phyloP scores from a whole-genome alignment of 2,797 vertebrate genomes.

The Australoheros facetus region DNA sequence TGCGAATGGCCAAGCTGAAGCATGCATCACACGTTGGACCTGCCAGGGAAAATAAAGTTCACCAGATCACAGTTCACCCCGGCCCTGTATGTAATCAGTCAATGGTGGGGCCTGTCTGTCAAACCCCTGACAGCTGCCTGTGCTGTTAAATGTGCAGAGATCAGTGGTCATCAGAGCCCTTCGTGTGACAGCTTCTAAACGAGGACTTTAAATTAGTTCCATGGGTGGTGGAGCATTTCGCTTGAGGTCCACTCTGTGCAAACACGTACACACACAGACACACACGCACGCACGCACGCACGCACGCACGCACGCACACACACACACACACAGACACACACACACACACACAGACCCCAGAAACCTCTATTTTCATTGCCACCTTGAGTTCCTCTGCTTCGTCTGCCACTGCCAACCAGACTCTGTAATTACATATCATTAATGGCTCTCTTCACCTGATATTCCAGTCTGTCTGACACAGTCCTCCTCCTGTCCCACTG shows the following conservation, averaged over 20 bases:
- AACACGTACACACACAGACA: constrained; percentile 22
- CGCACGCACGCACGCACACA: not conserved
- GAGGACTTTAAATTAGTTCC: constrained; percentile 82
- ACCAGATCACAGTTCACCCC: constrained; percentile 81
- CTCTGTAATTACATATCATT: constrained; percentile 75
- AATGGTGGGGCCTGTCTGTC: constrained; percentile 78
- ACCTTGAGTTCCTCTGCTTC: constrained; percentile 40
- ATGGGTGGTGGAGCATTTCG: constrained; percentile 77
- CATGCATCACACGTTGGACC: constrained; percentile 78
- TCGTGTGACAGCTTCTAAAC: constrained; percentile 78
- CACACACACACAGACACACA: not conserved
- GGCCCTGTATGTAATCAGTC: constrained; percentile 81
- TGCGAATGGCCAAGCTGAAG: constrained; percentile 47
- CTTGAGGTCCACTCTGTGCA: constrained; percentile 42
- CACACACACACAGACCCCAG: constrained; percentile 27
- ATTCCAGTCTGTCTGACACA: constrained; percentile 54
- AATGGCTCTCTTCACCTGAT: constrained; percentile 62
- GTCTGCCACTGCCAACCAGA: constrained; percentile 43
- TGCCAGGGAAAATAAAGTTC: constrained; percentile 84
- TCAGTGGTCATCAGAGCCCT: constrained; percentile 75
- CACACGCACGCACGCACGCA: not conserved
- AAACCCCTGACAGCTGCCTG: constrained; percentile 73
- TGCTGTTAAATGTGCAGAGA: constrained; percentile 76
- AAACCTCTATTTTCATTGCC: constrained; percentile 57
- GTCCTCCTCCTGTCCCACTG: constrained; percentile 15